phyloP scores from a whole-genome alignment of 1,140 invertebrate genomes.

The Apolygus lucorum region DNA sequence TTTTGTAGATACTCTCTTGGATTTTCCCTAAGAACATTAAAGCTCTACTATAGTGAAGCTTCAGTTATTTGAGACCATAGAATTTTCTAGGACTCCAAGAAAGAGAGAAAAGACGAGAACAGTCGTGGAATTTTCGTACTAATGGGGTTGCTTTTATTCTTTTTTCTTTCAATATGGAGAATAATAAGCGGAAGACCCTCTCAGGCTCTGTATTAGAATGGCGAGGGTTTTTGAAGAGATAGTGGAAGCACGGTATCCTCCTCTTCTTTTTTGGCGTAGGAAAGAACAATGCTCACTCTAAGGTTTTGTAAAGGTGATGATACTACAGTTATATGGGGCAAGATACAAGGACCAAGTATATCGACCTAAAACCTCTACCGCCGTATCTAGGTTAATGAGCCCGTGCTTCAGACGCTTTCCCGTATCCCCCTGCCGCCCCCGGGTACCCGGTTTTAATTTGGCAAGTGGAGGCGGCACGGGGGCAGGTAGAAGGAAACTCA shows the following conservation, averaged over 20 bases:
- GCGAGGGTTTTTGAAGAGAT: neutral
- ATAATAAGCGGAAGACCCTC: neutral
- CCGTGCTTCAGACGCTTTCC: conserved; percentile 13
- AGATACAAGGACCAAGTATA: conserved; percentile 8
- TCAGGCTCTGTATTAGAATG: neutral
- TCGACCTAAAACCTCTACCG: neutral
- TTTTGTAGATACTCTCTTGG: no score
- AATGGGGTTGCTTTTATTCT: neutral
- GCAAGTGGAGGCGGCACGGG: conserved; percentile 6
- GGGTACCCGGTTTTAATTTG: conserved; percentile 15
- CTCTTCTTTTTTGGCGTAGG: neutral
- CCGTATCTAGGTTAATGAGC: conserved; percentile 12
- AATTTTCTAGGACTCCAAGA: neutral
- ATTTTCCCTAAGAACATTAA: no score
- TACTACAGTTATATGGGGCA: conserved; percentile 15
- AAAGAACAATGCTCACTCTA: neutral
- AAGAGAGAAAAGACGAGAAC: neutral
- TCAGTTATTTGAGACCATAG: no score
- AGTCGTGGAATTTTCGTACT: neutral
- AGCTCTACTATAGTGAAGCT: no score
- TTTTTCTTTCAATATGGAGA: neutral
- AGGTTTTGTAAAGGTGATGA: conserved; percentile 9
- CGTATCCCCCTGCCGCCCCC: neutral
- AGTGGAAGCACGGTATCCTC: neutral
- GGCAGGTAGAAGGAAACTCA: neutral